These are phyloP conservation scores for Bombus picipes DNA, from an alignment of 1,140 invertebrate genomes.

Conservation along the genomic window DNA sequence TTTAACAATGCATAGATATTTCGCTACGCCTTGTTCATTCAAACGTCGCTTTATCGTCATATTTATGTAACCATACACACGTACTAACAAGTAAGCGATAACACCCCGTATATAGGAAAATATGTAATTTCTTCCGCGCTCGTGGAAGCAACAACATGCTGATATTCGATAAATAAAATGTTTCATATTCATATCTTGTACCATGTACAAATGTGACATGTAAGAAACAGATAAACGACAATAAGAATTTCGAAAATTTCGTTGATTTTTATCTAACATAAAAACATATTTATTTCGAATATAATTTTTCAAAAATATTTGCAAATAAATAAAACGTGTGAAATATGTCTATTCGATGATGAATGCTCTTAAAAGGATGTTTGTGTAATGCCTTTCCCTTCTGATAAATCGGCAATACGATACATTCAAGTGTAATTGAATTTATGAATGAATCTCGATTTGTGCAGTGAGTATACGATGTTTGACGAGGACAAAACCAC, in stretches of 20 bases:
- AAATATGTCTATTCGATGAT: neutral
- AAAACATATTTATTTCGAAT: neutral
- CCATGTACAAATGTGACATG: neutral
- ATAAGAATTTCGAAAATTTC: neutral
- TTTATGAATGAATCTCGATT: conserved; percentile 20
- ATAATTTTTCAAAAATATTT: neutral
- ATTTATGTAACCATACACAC: neutral
- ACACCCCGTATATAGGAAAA: conserved; percentile 20
- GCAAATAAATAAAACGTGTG: neutral
- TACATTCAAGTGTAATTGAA: neutral
- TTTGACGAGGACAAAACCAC: conserved; percentile 51
- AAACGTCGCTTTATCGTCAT: neutral
- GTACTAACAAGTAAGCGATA: conserved; percentile 26
- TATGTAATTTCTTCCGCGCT: neutral
- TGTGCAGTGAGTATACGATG: conserved; percentile 15
- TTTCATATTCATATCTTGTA: neutral
- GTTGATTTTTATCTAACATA: neutral
- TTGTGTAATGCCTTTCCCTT: neutral
- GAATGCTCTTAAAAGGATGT: conserved; percentile 3
- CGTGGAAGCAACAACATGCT: conserved; percentile 24
- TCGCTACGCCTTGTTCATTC: neutral
- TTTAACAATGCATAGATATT: conserved; percentile 35
- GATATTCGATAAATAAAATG: neutral
- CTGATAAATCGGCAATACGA: neutral
- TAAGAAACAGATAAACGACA: neutral